Base-by-base conservation (phyloP, 2,113 vertebrate genomes). In the Syrmaticus mikado region DNA sequence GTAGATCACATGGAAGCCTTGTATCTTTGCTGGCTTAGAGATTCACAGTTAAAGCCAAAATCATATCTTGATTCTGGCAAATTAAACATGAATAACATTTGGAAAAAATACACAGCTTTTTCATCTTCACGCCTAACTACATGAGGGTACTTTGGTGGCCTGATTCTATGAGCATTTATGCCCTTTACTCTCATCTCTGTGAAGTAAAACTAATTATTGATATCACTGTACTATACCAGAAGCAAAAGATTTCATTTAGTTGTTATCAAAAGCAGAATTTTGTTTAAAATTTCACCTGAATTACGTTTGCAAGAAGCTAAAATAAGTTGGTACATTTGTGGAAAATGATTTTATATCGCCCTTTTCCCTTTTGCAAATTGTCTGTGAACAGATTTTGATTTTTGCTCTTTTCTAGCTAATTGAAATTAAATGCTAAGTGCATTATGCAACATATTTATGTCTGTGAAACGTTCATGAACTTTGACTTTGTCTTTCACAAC, bases 401-500 rank as follows among this genome's bases (percentile, higher is more conserved):
- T 96, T 95, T 97, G 95, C 96, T 95, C 94, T 96, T 97, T 97
- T 80, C 82, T 94, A 83, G 93, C 91, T 96, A 94, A 94, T 95
- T 97, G 93, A 96, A 97, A 94, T 96, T 94, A 89, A 94, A 96
- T 81, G 93, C 95, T 86, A 68, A 92, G 92, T 94, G 71, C 13
- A 53, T 97, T 94, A 86, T 93, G 94, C 93, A 96, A 96, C 96
- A 95, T 95, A 96, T 95, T 97, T 96, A 90, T 97, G 95, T 94
- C 91, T 97, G 94, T 95, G 96, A 95, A 92, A 94, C 81, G 95
- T 94, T 83, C 88, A 84, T 84, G 96, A 97, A 96, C 95, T 95
- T 95, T 96, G 96, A 95, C 94, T 95, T 94, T 94, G 85, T 92
- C 95, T 96, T 97, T 95, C 95, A 96, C 95, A 96, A 95, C 93